phyloP scores from a whole-genome alignment of 2,113 vertebrate species.

The Thunnus maccoyii region DNA sequence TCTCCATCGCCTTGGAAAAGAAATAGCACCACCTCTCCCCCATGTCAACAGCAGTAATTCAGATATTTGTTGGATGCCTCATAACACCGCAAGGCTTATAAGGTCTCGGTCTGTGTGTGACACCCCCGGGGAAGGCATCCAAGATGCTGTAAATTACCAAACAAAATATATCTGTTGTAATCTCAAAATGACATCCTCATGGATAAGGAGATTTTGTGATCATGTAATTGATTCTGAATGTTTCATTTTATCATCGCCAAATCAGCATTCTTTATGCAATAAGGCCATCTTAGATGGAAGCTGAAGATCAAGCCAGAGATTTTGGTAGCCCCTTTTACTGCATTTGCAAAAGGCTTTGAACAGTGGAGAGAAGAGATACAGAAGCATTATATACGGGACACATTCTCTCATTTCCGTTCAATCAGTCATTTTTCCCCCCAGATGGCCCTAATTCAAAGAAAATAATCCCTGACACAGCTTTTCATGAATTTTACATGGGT shows the following conservation, averaged over 20 bases:
- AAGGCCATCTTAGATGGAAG: slow-evolving; percentile 14
- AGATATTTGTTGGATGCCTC: slow-evolving; percentile 66
- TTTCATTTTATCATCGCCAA: not conserved
- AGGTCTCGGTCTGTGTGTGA: slow-evolving; percentile 52
- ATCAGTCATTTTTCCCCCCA: slow-evolving; percentile 20
- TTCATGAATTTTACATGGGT: slow-evolving; percentile 58
- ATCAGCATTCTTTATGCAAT: slow-evolving; percentile 24
- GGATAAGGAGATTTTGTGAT: slow-evolving; percentile 3
- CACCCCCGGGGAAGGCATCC: slow-evolving; percentile 49
- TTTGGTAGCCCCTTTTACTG: not conserved
- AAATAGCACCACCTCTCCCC: slow-evolving; percentile 74
- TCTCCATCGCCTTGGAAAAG: slow-evolving; percentile 75
- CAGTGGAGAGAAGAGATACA: not conserved
- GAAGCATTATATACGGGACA: slow-evolving; percentile 1
- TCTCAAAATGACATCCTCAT: slow-evolving; percentile 28
- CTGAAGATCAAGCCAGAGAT: slow-evolving; percentile 21
- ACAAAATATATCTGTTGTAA: slow-evolving; percentile 32
- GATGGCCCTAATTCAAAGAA: slow-evolving; percentile 54
- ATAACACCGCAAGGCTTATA: slow-evolving; percentile 62
- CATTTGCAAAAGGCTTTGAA: slow-evolving; percentile 37
- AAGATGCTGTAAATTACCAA: slow-evolving; percentile 51
- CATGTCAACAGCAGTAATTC: slow-evolving; percentile 77
- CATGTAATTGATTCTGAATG: slow-evolving; percentile 27
- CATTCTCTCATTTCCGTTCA: slow-evolving; percentile 31
- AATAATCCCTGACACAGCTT: slow-evolving; percentile 46